These are phyloP conservation scores for Flexamia atlantica DNA, from an alignment of 2,888 invertebrate genomes.

Conservation along the genomic window DNA sequence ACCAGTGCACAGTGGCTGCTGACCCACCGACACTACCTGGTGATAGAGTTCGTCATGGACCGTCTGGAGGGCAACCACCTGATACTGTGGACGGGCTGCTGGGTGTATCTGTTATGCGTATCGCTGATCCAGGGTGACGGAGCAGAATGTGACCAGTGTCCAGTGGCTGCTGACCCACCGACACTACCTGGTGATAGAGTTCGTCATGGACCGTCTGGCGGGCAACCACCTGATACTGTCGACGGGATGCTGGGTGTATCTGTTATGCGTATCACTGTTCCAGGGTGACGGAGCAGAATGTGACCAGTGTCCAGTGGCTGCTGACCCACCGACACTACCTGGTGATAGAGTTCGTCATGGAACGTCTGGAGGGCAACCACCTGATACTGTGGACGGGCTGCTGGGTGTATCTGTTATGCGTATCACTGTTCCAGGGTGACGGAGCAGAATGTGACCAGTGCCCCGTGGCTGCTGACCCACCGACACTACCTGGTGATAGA, in stretches of 20 bases:
- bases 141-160: constrained; percentile 82
- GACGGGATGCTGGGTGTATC: constrained; percentile 80
- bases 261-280: constrained; percentile 79
- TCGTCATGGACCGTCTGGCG: constrained; percentile 81
- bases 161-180: constrained; percentile 84
- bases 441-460: constrained; percentile 82
- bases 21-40: constrained; percentile 85
- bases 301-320: constrained; percentile 78
- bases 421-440: constrained; percentile 75
- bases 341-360: constrained; percentile 86
- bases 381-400: constrained; percentile 73
- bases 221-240: constrained; percentile 91
- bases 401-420: no score
- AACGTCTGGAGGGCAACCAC: constrained; percentile 88
- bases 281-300: constrained; percentile 84
- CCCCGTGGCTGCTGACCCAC: constrained; percentile 79
- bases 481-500: constrained; percentile 89
- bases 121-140: constrained; percentile 76
- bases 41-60: constrained; percentile 86
- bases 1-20: constrained; percentile 79
- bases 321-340: constrained; percentile 85
- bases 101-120: background rate
- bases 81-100: constrained; percentile 79
- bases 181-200: constrained; percentile 2
- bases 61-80: constrained; percentile 89